Evolutionary conservation across 23 tunicate genomes (phyloP).

Genomic region (Phallusia fumigata): DNA sequence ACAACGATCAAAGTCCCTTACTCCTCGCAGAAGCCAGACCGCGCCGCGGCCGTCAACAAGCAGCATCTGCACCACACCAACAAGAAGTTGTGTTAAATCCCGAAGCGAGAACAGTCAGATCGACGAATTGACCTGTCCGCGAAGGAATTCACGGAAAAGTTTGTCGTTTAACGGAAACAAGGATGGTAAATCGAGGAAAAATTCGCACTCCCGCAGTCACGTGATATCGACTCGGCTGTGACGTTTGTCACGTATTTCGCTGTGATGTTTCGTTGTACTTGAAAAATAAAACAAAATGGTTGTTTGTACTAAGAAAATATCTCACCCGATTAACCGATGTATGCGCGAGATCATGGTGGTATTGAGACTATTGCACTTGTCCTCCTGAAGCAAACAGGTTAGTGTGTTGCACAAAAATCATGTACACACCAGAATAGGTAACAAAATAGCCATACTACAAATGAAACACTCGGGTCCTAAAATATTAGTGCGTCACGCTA

Average conservation of each 20-base stretch:
- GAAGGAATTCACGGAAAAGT: not conserved
- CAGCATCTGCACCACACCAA: not conserved
- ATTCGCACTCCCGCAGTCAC: not conserved
- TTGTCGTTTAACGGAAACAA: not conserved
- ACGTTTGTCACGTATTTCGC: not conserved
- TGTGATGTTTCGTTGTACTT: too few species aligned
- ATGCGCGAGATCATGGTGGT: too few species aligned
- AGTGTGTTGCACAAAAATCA: too few species aligned
- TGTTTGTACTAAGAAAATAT: too few species aligned
- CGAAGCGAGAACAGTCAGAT: not conserved
- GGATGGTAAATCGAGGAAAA: not conserved
- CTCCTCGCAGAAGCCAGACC: conserved; percentile 5
- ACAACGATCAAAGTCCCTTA: not conserved
- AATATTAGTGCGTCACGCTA: too few species aligned
- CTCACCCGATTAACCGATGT: too few species aligned
- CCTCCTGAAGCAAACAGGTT: too few species aligned
- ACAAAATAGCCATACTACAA: too few species aligned
- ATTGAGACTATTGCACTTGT: too few species aligned
- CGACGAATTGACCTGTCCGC: not conserved
- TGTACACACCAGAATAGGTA: too few species aligned
- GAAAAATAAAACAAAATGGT: too few species aligned
- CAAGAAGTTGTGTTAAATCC: not conserved
- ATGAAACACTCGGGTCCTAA: too few species aligned
- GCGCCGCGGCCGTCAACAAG: not conserved
- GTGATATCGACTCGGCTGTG: not conserved